phyloP scores from a whole-genome alignment of 2,888 invertebrate genomes.

The Selenia dentaria region DNA sequence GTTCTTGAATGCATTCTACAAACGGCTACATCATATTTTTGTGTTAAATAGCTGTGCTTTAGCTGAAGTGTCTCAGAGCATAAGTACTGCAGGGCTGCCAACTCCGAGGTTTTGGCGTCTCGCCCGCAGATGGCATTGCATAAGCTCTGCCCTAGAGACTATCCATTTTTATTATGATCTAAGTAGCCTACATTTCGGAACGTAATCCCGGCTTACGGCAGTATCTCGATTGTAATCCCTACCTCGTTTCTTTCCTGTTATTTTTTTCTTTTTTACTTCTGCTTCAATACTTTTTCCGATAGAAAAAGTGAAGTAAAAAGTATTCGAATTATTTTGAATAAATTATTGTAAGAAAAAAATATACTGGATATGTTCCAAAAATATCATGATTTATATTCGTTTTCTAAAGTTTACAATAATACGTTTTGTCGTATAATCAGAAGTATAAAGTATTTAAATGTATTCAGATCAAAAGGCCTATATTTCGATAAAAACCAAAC shows the following conservation, averaged over 20 bases:
- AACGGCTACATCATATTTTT: too few species aligned
- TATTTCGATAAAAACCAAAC: too few species aligned
- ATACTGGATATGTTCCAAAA: too few species aligned
- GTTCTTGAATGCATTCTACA: not conserved
- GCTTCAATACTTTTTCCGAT: slow-evolving; percentile 4
- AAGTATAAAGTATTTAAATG: too few species aligned
- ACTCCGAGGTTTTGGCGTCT: slow-evolving; percentile 21
- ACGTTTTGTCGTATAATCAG: too few species aligned
- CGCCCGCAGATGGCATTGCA: slow-evolving; percentile 23
- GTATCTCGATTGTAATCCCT: slow-evolving; percentile 35
- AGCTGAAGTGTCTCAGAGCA: not conserved
- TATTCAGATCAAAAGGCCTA: too few species aligned
- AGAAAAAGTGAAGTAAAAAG: not conserved
- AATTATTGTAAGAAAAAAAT: too few species aligned
- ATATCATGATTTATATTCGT: too few species aligned
- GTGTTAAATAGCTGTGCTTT: not conserved
- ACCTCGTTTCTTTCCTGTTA: slow-evolving; percentile 22
- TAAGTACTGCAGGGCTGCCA: slow-evolving; percentile 3
- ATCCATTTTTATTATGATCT: slow-evolving; percentile 38
- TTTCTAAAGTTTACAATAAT: too few species aligned
- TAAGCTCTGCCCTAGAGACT: slow-evolving; percentile 23
- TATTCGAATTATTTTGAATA: not conserved
- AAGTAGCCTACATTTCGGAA: slow-evolving; percentile 30
- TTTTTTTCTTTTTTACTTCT: slow-evolving; percentile 16
- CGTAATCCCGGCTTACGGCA: slow-evolving; percentile 32